These are phyloP conservation scores for Macrostomum lignano DNA, from an alignment of 1,140 invertebrate species.

Conservation along the genomic window DNA sequence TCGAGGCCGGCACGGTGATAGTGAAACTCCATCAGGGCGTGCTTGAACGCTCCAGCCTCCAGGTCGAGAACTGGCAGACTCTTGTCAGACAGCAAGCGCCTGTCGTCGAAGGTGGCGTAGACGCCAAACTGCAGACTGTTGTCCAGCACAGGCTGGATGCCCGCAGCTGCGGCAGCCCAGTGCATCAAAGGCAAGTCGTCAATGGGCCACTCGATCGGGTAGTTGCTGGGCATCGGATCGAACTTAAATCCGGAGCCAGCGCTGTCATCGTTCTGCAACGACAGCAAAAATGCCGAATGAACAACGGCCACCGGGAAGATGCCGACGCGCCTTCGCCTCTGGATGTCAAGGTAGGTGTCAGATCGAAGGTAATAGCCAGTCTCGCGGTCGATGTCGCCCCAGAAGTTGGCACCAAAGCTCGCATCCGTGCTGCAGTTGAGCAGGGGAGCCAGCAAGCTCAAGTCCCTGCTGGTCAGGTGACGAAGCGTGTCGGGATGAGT, in stretches of 20 bases:
- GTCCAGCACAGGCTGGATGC: not conserved
- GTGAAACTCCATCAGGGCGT: too few species aligned
- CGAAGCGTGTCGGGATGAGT: not conserved
- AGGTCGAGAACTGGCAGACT: too few species aligned
- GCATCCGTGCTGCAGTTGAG: not conserved
- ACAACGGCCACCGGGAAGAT: not conserved
- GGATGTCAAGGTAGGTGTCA: conserved; percentile 1
- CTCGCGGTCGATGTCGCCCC: not conserved
- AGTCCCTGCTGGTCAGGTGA: not conserved
- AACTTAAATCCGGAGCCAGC: not conserved
- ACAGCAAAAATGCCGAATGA: conserved; percentile 1
- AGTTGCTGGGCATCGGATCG: not conserved
- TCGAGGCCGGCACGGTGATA: too few species aligned
- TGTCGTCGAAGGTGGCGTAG: not conserved
- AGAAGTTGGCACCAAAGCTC: conserved; percentile 4
- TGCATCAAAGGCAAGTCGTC: not conserved
- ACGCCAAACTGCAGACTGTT: not conserved
- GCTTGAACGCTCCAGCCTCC: too few species aligned
- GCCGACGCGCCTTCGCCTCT: not conserved
- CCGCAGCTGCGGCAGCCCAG: not conserved
- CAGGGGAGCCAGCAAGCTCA: not conserved
- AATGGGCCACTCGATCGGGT: not conserved
- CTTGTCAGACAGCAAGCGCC: not conserved
- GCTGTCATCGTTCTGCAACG: not conserved
- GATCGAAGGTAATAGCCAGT: not conserved